These are phyloP conservation scores for Chrysolina oricalcia DNA, from an alignment of 2,888 invertebrate species.

Conservation along the genomic window DNA sequence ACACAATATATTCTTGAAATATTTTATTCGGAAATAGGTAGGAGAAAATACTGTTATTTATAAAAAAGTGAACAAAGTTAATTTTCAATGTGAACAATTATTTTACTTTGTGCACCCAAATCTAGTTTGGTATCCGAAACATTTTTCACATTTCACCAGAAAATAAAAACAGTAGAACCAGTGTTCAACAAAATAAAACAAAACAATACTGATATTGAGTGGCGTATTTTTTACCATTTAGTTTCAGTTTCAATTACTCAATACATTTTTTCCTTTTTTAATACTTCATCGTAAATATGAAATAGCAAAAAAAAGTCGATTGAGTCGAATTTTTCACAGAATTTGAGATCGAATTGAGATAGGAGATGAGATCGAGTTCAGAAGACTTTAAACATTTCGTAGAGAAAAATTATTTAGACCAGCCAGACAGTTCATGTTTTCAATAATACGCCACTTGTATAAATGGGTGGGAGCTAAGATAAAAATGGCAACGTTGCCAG, in stretches of 20 bases:
- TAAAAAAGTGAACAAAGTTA: neutral
- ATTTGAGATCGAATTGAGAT: conserved; percentile 7
- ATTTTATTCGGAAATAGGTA: conserved; percentile 14
- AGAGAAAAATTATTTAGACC: neutral
- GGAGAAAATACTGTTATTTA: neutral
- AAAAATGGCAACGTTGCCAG: conserved; percentile 38
- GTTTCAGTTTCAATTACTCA: neutral
- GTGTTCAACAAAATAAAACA: neutral
- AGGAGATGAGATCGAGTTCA: conserved; percentile 3
- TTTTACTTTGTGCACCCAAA: neutral
- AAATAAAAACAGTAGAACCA: neutral
- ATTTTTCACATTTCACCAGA: neutral
- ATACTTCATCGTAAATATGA: neutral
- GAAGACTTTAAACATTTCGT: neutral
- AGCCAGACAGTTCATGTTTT: neutral
- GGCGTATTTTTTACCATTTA: conserved; percentile 1
- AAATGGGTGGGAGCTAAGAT: neutral
- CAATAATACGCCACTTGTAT: conserved; percentile 9
- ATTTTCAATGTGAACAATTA: neutral
- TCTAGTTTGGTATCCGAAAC: neutral
- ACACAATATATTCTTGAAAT: neutral
- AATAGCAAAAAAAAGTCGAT: too few species aligned
- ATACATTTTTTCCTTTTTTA: neutral
- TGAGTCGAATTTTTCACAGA: neutral
- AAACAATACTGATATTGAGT: conserved; percentile 20